Evolutionary conservation across 2,888 invertebrate genomes (phyloP).

Genomic region (Eristalis intricaria): DNA sequence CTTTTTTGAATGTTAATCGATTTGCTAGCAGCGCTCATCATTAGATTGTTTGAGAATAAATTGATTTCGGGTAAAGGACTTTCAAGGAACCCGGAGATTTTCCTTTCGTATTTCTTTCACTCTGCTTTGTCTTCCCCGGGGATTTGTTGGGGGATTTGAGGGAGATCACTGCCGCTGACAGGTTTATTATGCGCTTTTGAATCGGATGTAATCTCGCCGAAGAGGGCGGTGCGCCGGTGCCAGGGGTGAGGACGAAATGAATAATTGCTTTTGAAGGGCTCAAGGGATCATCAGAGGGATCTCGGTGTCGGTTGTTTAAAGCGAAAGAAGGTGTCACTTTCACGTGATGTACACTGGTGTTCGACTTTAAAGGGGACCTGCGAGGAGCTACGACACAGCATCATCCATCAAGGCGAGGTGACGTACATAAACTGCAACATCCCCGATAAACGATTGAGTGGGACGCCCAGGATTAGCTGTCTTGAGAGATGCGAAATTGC

Average conservation of each 20-base stretch:
- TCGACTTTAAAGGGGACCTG: not conserved
- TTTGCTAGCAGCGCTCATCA: not conserved
- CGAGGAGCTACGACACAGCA: not conserved
- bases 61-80: constrained; percentile 6
- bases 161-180: not conserved
- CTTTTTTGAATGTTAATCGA: constrained; percentile 15
- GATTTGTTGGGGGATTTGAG: not conserved
- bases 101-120: not conserved
- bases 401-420: not conserved
- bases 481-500: not conserved
- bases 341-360: not conserved
- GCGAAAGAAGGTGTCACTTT: not conserved
- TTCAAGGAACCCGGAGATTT: not conserved
- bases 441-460: not conserved
- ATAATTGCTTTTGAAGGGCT: not conserved
- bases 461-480: not conserved
- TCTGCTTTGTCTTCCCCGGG: not conserved
- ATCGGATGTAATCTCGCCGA: not conserved
- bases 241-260: not conserved
- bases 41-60: constrained; percentile 22
- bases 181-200: constrained; percentile 1
- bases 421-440: not conserved
- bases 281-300: not conserved
- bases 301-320: not conserved
- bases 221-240: not conserved